Evolutionary conservation across 2,113 vertebrate species (phyloP).

Genomic region (Rhinoptilus africanus): DNA sequence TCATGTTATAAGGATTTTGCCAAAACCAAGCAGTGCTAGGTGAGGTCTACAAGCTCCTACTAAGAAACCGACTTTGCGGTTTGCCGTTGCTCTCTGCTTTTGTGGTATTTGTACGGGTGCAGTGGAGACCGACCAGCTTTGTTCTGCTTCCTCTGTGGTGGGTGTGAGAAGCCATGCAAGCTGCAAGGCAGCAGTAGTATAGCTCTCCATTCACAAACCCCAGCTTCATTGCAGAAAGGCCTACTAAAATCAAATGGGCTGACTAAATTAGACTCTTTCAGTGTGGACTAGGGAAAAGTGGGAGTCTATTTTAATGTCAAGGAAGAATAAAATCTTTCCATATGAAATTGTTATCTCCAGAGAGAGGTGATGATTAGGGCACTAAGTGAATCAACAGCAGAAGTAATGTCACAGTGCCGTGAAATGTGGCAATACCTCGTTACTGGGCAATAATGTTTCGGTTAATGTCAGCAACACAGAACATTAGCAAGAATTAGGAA

Average conservation of each 20-base stretch:
- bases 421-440: background rate
- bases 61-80: accelerated
- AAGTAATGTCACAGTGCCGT: background rate
- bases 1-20: accelerated
- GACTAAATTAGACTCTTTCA: background rate
- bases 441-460: background rate
- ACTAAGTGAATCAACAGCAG: background rate
- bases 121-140: background rate
- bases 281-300: background rate
- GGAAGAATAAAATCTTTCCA: background rate
- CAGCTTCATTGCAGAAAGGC: background rate
- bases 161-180: background rate
- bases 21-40: background rate
- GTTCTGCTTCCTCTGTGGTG: background rate
- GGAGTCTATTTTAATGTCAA: background rate
- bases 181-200: background rate
- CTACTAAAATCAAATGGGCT: background rate
- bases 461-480: background rate
- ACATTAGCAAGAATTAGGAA: background rate
- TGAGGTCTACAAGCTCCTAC: background rate
- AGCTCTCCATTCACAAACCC: background rate
- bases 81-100: background rate
- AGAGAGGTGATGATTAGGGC: background rate
- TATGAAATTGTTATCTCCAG: background rate
- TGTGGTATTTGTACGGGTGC: background rate